Conservation (phyloP, 2,113 vertebrate genomes). For the Pelusios castaneus region DNA sequence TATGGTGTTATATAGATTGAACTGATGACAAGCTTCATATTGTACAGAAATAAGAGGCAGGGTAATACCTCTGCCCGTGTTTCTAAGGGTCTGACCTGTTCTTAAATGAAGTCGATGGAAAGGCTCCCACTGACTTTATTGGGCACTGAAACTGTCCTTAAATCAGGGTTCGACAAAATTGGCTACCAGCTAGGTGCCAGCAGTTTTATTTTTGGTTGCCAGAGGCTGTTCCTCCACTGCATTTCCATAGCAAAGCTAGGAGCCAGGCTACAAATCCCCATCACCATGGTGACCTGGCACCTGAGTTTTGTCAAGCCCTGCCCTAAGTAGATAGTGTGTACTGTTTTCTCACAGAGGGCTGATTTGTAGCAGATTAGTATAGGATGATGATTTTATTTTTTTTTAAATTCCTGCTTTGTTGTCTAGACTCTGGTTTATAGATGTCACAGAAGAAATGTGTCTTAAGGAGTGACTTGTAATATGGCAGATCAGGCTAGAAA, state of each 20-base stretch:
- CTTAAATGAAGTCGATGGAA: background rate
- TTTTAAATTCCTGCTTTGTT: too few species aligned
- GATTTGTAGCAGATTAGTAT: background rate
- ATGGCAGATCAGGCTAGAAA: background rate
- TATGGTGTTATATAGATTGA: background rate
- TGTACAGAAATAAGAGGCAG: background rate
- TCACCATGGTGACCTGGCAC: too few species aligned
- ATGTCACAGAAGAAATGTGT: too few species aligned
- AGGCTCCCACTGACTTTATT: background rate
- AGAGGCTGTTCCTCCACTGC: too few species aligned
- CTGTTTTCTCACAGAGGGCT: background rate
- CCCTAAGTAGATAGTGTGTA: fast-evolving
- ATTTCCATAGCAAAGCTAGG: too few species aligned
- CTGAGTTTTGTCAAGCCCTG: too few species aligned
- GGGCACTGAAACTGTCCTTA: too few species aligned
- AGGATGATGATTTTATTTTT: background rate
- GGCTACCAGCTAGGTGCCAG: too few species aligned
- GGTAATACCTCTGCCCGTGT: background rate
- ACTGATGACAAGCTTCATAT: background rate
- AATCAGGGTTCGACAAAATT: too few species aligned
- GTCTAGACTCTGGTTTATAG: too few species aligned
- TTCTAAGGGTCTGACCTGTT: fast-evolving
- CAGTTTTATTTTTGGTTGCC: too few species aligned
- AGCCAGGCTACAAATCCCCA: too few species aligned
- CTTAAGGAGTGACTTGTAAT: background rate